A percentile compares a stretch with the other conserved stretches of the same genome.
Evolutionary conservation across 2,797 vertebrate species (phyloP).

Genomic region (Sebastes glaucus): DNA sequence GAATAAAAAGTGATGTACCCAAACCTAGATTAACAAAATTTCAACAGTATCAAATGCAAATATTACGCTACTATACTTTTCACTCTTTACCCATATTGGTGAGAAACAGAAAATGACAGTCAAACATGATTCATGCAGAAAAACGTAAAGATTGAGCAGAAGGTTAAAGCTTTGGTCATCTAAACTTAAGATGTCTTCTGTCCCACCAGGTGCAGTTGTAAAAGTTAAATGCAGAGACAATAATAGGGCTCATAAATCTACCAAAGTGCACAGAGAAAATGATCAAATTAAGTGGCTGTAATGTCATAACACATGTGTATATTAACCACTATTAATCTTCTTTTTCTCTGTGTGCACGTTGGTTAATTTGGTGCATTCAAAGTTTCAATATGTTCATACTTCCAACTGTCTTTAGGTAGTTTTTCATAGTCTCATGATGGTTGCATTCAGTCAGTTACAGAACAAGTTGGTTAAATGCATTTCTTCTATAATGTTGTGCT

Average conservation of each 20-base stretch:
- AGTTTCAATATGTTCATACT: background rate
- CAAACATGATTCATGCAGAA: background rate
- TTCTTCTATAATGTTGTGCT: background rate
- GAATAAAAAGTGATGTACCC: background rate
- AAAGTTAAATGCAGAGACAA: background rate
- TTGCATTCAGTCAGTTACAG: background rate
- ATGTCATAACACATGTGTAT: too few relatives aligned
- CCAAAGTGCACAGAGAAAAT: background rate
- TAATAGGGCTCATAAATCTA: background rate
- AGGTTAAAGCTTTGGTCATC: background rate
- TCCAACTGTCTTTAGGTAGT: background rate
- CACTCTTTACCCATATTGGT: background rate
- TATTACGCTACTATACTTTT: background rate
- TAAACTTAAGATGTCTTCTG: background rate
- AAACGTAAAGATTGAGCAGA: background rate
- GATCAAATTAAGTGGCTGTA: background rate
- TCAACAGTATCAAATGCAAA: background rate
- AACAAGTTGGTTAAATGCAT: accelerated
- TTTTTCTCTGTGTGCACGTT: background rate
- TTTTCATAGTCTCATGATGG: background rate
- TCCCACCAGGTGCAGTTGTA: background rate
- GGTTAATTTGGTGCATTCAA: background rate
- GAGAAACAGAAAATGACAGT: background rate
- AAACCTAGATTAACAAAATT: too few relatives aligned
- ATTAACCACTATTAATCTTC: background rate